Conservation (phyloP, 2,113 vertebrate genomes). For the Osmerus mordax region DNA sequence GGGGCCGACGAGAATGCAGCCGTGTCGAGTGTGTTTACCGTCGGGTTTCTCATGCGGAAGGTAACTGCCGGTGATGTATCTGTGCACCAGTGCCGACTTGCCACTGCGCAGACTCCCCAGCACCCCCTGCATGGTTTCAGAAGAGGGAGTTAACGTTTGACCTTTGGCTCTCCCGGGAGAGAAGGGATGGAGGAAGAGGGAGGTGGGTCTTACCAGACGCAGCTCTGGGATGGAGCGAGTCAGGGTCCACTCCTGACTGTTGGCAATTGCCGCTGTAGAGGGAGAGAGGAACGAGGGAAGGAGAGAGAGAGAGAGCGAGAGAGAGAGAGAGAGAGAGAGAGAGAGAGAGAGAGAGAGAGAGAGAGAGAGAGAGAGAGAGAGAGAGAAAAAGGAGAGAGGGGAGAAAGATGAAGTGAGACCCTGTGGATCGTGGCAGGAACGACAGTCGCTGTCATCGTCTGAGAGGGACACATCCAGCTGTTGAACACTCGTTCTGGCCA, state of each 20-base stretch:
- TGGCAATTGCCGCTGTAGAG: conserved; percentile 81
- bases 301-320: background rate
- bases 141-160: background rate
- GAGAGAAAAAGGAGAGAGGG: background rate
- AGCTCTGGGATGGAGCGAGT: conserved; percentile 87
- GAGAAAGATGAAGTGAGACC: background rate
- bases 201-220: conserved; percentile 78
- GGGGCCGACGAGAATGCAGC: no score
- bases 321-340: background rate
- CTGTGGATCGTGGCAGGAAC: background rate
- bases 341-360: no score
- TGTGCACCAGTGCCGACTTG: conserved; percentile 88
- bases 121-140: conserved; percentile 74
- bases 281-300: conserved; percentile 19
- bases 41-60: conserved; percentile 82
- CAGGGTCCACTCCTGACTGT: conserved; percentile 96
- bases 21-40: conserved; percentile 64
- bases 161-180: background rate
- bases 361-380: background rate
- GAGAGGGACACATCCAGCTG: no score
- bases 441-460: background rate
- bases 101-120: conserved; percentile 86
- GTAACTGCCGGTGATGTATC: conserved; percentile 92
- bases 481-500: background rate
- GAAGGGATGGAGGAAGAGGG: background rate